phyloP scores from a whole-genome alignment of 2,888 invertebrate species.

The Drosophila dives region DNA sequence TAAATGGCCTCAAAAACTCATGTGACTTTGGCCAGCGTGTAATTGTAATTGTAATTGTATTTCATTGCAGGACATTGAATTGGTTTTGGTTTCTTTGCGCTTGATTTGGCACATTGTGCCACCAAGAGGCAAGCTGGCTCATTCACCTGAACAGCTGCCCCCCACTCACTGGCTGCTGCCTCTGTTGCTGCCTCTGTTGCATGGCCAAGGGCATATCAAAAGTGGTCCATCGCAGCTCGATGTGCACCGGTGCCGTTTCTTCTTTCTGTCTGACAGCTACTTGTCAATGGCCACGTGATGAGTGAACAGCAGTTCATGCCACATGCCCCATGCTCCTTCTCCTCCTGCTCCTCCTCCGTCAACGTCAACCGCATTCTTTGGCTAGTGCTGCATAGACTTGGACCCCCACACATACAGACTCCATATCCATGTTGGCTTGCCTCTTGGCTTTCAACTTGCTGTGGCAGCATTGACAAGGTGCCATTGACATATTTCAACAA shows the following conservation, averaged over 20 bases:
- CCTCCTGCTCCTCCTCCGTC: background rate
- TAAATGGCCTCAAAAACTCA: conserved; percentile 11
- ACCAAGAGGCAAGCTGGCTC: background rate
- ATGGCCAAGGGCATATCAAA: conserved; percentile 65
- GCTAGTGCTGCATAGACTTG: background rate
- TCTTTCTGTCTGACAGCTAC: conserved; percentile 71
- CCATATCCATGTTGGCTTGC: conserved; percentile 10
- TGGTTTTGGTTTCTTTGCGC: conserved; percentile 63
- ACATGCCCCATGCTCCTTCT: background rate
- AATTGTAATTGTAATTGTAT: conserved; percentile 76
- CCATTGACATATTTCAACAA: conserved; percentile 75
- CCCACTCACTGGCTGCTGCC: conserved; percentile 1
- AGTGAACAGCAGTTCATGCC: conserved; percentile 51
- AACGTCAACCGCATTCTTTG: background rate
- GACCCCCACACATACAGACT: conserved; percentile 13
- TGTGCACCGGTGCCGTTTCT: conserved; percentile 44
- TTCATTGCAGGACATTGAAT: conserved; percentile 71
- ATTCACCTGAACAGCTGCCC: conserved; percentile 6
- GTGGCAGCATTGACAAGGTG: conserved; percentile 57
- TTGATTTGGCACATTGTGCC: conserved; percentile 76
- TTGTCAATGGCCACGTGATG: conserved; percentile 77
- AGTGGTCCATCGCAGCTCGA: conserved; percentile 58
- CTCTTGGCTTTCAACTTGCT: conserved; percentile 11
- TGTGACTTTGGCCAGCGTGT: conserved; percentile 48
- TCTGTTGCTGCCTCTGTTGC: conserved; percentile 1